Percentiles rank a stretch among this genome's conserved stretches.
These are phyloP conservation scores for Arremon brunneinucha DNA, from an alignment of 2,797 vertebrate genomes.

Conservation along the genomic window DNA sequence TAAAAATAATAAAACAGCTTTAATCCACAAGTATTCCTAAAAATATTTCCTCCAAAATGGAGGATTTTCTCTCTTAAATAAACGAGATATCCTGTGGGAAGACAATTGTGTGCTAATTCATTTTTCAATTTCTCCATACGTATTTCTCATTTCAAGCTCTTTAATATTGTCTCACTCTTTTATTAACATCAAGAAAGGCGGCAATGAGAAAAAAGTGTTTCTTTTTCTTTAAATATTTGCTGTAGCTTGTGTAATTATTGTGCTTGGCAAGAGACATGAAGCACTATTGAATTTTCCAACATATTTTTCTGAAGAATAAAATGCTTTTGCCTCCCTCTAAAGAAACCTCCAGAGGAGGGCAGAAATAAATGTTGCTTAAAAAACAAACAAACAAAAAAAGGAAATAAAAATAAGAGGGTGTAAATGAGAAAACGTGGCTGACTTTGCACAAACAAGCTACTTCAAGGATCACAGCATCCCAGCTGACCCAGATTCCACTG, in stretches of 20 bases:
- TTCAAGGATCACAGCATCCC: not conserved
- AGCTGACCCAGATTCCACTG: not conserved
- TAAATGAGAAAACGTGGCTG: not conserved
- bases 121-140: not conserved
- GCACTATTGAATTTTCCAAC: constrained; percentile 46
- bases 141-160: constrained; percentile 23
- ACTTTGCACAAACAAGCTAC: not conserved
- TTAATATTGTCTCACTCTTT: not conserved
- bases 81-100: not conserved
- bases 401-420: not conserved
- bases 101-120: not conserved
- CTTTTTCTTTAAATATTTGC: constrained; percentile 59
- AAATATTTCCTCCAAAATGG: not conserved
- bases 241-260: constrained; percentile 43
- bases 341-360: constrained; percentile 27
- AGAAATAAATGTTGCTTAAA: not conserved
- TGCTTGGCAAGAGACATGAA: constrained; percentile 12
- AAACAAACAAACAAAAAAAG: not conserved
- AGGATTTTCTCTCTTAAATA: not conserved
- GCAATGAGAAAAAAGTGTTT: not conserved
- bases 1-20: not conserved
- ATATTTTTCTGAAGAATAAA: constrained; percentile 45
- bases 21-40: not conserved
- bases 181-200: not conserved
- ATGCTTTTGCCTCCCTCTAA: constrained; percentile 1